Base-by-base conservation (phyloP, 2,113 vertebrate species). In the Otus sunia region DNA sequence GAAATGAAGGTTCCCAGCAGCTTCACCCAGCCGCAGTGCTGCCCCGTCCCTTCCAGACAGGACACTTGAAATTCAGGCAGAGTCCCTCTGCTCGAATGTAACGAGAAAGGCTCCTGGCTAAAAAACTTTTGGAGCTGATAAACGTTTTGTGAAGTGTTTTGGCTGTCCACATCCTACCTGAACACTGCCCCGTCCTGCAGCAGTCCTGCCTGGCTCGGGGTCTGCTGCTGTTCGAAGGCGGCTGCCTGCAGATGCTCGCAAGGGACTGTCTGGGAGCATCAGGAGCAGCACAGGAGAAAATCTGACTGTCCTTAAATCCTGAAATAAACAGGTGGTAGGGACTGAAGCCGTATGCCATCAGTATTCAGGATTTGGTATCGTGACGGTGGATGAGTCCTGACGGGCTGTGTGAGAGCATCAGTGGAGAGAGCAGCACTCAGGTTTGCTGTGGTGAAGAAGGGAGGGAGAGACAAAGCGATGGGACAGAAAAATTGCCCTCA, bases 181-280 rank as follows among this genome's bases (percentile, higher is more conserved):
- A 19, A 5, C 49, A 18, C 52, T 8, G 29, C 50, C 21, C n/a
- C 2, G 0, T 11, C 11, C 60, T 8, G 26, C 5, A 2, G 52
- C 15, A 6, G 11, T n/a, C 29, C 76, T n/a, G 59, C 41, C 23
- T 2, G 10, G 52, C 72, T 50, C 41, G 5, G 47, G n/a, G 16
- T n/a, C 58, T 25, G 15, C 41, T 26, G 4, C 7, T 1, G 25
- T 15, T 10, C 4, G 1, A 5, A 34, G 56, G 19, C 39, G 29
- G 12, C 8, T 6, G 34, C 45, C 60, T 36, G 32, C 47, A 23
- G 55, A 3, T 5, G 36, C 9, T 5, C 12, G 12, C 13, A 25
- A 26, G 53, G 64, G 55, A 13, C 18, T 23, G 26, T 15, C 26
- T 10, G 7, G n/a, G 72, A 13, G 43, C 36, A 15, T 5, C 13